A percentile compares a stretch with the other conserved stretches of the same genome.
Conservation (phyloP, 2,888 invertebrate genomes). For the Quadroppia sp. region DNA sequence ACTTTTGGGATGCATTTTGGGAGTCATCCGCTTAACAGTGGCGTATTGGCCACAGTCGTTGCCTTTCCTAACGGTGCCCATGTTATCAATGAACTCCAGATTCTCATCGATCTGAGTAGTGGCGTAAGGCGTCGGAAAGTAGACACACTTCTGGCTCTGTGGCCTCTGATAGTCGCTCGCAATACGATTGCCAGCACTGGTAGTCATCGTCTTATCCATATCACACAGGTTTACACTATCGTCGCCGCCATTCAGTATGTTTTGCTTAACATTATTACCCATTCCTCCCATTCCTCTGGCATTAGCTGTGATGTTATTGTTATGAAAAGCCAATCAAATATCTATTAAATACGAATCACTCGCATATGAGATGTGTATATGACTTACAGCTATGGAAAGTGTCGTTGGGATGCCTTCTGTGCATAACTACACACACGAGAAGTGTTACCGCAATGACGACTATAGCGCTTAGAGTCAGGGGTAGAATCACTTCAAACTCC, state of each 20-base stretch:
- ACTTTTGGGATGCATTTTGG: constrained; percentile 11
- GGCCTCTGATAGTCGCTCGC: constrained; percentile 41
- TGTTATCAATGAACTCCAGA: background rate
- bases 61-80: background rate
- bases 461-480: constrained; percentile 44
- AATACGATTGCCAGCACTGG: background rate
- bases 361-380: no score
- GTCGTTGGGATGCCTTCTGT: constrained; percentile 44
- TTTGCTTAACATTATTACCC: constrained; percentile 10
- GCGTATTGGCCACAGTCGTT: constrained; percentile 25
- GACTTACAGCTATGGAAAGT: constrained; percentile 44
- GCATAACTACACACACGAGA: constrained; percentile 45
- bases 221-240: constrained; percentile 18
- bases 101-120: constrained; percentile 46
- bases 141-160: constrained; percentile 31
- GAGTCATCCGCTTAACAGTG: constrained; percentile 26
- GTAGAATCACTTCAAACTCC: constrained; percentile 46
- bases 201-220: constrained; percentile 19
- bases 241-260: constrained; percentile 7
- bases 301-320: background rate
- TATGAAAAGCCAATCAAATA: constrained; percentile 7
- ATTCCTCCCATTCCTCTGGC: background rate
- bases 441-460: constrained; percentile 46
- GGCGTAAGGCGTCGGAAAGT: constrained; percentile 46
- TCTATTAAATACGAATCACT: constrained; percentile 19